A percentile compares a stretch with the other conserved stretches of the same genome.
These are phyloP conservation scores for Calliphora vomitoria DNA, from an alignment of 2,888 invertebrate species.

Conservation along the genomic window DNA sequence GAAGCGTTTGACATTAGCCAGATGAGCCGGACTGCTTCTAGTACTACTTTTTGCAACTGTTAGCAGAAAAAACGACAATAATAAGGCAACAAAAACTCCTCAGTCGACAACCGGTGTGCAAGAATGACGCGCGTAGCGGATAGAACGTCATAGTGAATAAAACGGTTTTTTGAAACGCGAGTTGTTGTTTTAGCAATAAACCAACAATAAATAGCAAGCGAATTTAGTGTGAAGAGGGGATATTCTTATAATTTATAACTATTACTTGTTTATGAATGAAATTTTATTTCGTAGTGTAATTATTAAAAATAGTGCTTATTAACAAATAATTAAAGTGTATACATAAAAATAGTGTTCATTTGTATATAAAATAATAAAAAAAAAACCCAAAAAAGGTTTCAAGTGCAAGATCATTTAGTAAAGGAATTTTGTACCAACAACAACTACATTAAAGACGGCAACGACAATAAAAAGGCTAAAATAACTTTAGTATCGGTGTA, in stretches of 20 bases:
- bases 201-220: constrained; percentile 18
- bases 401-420: constrained; percentile 61
- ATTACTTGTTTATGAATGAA: constrained; percentile 44
- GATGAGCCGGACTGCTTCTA: too few relatives aligned
- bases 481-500: constrained; percentile 56
- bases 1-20: too few relatives aligned
- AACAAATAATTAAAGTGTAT: constrained; percentile 15
- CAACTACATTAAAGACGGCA: constrained; percentile 50
- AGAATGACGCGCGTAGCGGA: constrained; percentile 68
- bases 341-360: neutral
- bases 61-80: too few relatives aligned
- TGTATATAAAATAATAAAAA: constrained; percentile 3
- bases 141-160: constrained; percentile 1
- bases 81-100: constrained; percentile 38
- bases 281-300: neutral
- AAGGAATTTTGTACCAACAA: constrained; percentile 64
- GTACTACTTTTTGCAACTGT: too few relatives aligned
- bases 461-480: constrained; percentile 54
- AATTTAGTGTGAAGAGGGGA: constrained; percentile 12
- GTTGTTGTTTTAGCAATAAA: constrained; percentile 44
- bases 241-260: constrained; percentile 32
- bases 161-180: constrained; percentile 36
- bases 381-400: constrained; percentile 48
- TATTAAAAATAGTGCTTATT: neutral
- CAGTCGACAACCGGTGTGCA: constrained; percentile 75